These are phyloP conservation scores for Tadarida brasiliensis DNA, from an alignment of 2,797 vertebrate genomes.

Conservation along the genomic window DNA sequence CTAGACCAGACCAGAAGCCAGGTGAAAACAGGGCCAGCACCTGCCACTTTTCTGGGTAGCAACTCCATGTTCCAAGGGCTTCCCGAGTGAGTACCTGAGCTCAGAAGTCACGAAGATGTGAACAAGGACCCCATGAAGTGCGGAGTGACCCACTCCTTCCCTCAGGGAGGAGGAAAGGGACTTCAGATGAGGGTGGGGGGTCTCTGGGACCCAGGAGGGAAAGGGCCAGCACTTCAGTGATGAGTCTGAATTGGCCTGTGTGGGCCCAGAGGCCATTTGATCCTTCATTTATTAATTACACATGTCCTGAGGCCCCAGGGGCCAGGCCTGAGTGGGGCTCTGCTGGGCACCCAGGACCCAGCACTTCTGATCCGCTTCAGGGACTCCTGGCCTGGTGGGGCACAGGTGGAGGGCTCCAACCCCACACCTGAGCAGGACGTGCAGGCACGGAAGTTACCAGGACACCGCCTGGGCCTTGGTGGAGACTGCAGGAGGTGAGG, in stretches of 20 bases:
- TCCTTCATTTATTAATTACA: slow-evolving; percentile 46
- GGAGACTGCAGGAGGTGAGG: not conserved
- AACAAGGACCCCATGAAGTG: not conserved
- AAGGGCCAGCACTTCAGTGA: too few relatives aligned
- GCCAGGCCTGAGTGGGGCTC: not conserved
- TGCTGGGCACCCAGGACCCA: fast-evolving
- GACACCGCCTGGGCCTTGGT: not conserved
- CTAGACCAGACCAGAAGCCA: not conserved
- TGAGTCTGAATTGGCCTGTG: not conserved
- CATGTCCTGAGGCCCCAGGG: fast-evolving
- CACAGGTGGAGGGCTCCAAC: fast-evolving
- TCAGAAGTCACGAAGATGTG: fast-evolving
- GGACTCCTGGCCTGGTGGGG: not conserved
- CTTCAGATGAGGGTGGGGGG: not conserved
- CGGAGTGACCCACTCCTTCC: not conserved
- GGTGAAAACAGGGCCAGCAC: not conserved
- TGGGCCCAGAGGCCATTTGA: not conserved
- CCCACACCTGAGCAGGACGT: not conserved
- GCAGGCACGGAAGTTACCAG: not conserved
- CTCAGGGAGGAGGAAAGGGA: not conserved
- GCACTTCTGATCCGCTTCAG: not conserved
- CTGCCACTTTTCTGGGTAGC: not conserved
- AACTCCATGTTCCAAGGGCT: not conserved
- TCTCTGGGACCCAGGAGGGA: not conserved
- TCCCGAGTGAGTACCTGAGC: not conserved